A percentile compares a stretch with the other conserved stretches of the same genome.
These are phyloP conservation scores for Oreonectes daqikongensis DNA, from an alignment of 2,797 vertebrate species.

Conservation along the genomic window DNA sequence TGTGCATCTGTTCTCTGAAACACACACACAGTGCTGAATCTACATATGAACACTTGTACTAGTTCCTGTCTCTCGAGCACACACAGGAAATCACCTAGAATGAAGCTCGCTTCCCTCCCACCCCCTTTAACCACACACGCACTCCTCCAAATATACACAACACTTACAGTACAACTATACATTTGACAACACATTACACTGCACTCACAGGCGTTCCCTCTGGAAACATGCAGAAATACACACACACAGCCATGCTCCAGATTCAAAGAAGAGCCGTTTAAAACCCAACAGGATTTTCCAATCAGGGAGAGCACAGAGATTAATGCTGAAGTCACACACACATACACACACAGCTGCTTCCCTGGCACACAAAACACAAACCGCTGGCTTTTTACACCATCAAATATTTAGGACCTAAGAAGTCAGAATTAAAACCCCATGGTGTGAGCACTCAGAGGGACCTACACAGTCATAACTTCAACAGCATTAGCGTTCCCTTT, in stretches of 20 bases:
- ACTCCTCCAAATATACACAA: constrained; percentile 13
- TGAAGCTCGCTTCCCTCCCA: constrained; percentile 15
- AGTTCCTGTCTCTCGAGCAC: constrained; percentile 17
- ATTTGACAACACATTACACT: not conserved
- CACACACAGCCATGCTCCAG: constrained; percentile 54
- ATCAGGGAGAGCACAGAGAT: constrained; percentile 71
- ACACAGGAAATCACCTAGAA: constrained; percentile 41
- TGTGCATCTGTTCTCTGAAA: constrained; percentile 7
- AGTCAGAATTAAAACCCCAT: constrained; percentile 60
- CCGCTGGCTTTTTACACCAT: constrained; percentile 57
- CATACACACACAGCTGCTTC: constrained; percentile 19
- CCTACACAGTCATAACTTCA: constrained; percentile 26
- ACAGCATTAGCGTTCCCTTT: not conserved
- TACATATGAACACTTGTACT: not conserved
- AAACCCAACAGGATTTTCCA: constrained; percentile 74
- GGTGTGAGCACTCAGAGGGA: constrained; percentile 20
- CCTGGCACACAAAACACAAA: constrained; percentile 41
- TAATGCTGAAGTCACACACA: constrained; percentile 56
- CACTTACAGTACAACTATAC: not conserved
- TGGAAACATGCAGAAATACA: constrained; percentile 21
- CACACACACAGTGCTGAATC: constrained; percentile 6
- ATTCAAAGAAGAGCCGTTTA: constrained; percentile 60
- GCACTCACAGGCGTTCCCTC: not conserved
- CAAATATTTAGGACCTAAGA: constrained; percentile 65
- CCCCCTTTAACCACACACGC: constrained; percentile 32